A percentile compares a stretch with the other conserved stretches of the same genome.
These are phyloP conservation scores for Dryoscopus gambensis DNA, from an alignment of 2,113 vertebrate species.

Conservation along the genomic window DNA sequence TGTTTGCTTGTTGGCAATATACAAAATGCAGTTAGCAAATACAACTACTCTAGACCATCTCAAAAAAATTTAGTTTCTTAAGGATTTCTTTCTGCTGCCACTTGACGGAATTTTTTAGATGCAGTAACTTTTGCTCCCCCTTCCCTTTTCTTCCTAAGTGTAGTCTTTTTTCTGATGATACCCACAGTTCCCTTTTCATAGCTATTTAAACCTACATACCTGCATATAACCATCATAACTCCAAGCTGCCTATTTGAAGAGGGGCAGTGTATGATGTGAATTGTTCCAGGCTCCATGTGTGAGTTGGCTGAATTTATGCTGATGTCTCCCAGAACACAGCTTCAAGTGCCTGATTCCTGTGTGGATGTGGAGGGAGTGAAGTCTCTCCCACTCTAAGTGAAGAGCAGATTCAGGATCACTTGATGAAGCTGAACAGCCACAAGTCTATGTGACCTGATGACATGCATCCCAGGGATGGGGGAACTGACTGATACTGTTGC, in stretches of 20 bases:
- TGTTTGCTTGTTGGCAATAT: background rate
- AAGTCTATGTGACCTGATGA: background rate
- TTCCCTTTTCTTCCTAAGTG: background rate
- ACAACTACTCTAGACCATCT: background rate
- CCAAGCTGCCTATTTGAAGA: background rate
- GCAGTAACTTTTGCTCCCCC: background rate
- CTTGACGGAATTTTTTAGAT: background rate
- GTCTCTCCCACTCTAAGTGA: background rate
- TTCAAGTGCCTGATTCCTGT: background rate
- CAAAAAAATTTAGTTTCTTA: background rate
- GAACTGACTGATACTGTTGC: background rate
- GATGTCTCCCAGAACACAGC: background rate
- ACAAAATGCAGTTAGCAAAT: background rate
- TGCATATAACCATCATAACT: background rate
- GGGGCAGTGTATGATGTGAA: fast-evolving
- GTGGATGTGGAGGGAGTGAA: background rate
- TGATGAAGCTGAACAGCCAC: background rate
- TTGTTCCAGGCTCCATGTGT: background rate
- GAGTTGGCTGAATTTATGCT: background rate
- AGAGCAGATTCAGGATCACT: background rate
- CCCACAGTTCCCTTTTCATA: background rate
- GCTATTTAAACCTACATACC: background rate
- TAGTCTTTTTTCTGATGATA: background rate
- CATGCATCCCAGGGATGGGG: background rate
- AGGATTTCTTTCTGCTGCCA: background rate